These are phyloP conservation scores for Dromius quadrimaculatus DNA, from an alignment of 2,888 invertebrate species.

Conservation along the genomic window DNA sequence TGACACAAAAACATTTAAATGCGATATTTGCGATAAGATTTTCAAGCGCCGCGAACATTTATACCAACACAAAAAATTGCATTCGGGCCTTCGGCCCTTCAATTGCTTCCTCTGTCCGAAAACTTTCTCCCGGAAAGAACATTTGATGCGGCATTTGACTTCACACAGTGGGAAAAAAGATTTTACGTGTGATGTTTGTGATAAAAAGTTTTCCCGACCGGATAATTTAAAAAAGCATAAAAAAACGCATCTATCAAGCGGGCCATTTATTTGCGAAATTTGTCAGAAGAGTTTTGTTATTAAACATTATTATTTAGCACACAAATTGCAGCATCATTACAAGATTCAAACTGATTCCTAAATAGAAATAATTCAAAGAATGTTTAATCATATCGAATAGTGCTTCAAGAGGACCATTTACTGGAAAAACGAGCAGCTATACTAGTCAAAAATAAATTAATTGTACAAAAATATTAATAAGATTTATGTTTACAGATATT, in stretches of 20 bases:
- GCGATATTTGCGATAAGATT: conserved; percentile 73
- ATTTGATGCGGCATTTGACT: conserved; percentile 74
- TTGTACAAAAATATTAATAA: conserved; percentile 7
- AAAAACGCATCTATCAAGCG: conserved; percentile 71
- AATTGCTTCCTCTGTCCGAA: conserved; percentile 76
- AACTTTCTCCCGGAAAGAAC: conserved; percentile 78
- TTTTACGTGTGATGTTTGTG: conserved; percentile 74
- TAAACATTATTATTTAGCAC: conserved; percentile 76
- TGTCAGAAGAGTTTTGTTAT: conserved; percentile 77
- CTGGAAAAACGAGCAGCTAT: not conserved
- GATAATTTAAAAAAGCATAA: conserved; percentile 73
- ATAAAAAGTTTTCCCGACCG: conserved; percentile 70
- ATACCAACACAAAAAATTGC: conserved; percentile 76
- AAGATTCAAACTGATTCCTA: not conserved
- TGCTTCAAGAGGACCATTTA: no score
- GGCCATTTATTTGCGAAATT: conserved; percentile 74
- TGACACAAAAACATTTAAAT: conserved; percentile 62
- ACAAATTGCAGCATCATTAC: conserved; percentile 68
- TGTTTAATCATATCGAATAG: no score
- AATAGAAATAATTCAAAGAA: not conserved
- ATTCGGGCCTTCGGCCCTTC: conserved; percentile 76
- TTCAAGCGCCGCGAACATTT: conserved; percentile 79
- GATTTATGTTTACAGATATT: no score
- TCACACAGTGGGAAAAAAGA: conserved; percentile 78
- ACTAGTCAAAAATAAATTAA: not conserved